Evolutionary conservation across 2,113 vertebrate species (phyloP).

Genomic region (Chrysochloris asiatica): DNA sequence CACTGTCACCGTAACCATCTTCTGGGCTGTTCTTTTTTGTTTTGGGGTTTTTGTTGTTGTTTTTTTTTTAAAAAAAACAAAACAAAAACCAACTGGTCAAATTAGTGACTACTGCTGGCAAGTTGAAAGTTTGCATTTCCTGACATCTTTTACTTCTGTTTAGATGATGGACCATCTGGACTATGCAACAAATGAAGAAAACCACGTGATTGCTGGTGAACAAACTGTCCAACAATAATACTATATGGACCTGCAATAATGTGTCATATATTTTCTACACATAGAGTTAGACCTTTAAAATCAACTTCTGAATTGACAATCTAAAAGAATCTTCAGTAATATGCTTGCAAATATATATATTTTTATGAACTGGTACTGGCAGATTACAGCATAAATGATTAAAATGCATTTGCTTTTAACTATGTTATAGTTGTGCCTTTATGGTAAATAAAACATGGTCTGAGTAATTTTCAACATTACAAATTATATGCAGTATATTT

Average conservation of each 20-base stretch:
- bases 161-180: constrained; percentile 86
- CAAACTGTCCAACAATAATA: constrained; percentile 78
- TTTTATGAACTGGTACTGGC: constrained; percentile 81
- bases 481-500: constrained; percentile 82
- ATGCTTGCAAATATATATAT: constrained; percentile 77
- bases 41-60: too few relatives aligned
- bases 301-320: constrained; percentile 74
- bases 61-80: constrained; percentile 24
- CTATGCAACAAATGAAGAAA: constrained; percentile 84
- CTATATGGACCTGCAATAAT: constrained; percentile 49
- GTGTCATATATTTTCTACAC: constrained; percentile 70
- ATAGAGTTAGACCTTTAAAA: constrained; percentile 66
- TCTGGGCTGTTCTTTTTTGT: not conserved
- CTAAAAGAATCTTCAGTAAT: constrained; percentile 67
- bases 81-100: not conserved
- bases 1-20: not conserved
- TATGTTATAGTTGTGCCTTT: constrained; percentile 84
- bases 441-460: constrained; percentile 83
- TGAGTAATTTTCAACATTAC: constrained; percentile 79
- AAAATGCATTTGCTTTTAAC: constrained; percentile 78
- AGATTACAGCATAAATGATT: constrained; percentile 72
- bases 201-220: constrained; percentile 70
- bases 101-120: constrained; percentile 8
- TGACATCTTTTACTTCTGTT: constrained; percentile 38
- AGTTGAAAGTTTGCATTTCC: constrained; percentile 41